Evolutionary conservation across 2,797 vertebrate genomes (phyloP).

Genomic region (Austrolebias charrua): DNA sequence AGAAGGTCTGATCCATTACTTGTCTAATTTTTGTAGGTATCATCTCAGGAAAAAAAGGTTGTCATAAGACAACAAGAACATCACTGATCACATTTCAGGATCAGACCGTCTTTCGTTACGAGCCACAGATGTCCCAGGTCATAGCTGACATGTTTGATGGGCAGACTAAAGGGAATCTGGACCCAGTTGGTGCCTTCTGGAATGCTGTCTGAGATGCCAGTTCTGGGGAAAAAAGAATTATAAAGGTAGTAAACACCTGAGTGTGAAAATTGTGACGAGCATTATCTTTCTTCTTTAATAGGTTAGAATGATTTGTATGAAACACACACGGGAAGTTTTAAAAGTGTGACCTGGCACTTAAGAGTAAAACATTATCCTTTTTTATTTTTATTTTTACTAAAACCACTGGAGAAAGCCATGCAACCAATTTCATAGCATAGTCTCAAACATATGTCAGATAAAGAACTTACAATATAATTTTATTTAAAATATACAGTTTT

Average conservation of each 20-base stretch:
- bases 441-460: too few species aligned
- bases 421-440: too few species aligned
- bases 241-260: background rate
- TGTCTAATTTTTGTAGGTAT: too few species aligned
- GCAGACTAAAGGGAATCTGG: background rate
- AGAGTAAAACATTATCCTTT: too few species aligned
- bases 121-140: slow-evolving; percentile 8
- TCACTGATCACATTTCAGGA: background rate
- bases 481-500: too few species aligned
- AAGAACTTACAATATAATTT: too few species aligned
- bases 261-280: background rate
- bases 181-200: background rate
- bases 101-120: background rate
- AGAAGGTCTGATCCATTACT: too few species aligned
- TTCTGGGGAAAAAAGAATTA: background rate
- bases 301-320: too few species aligned
- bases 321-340: too few species aligned
- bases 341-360: too few species aligned
- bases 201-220: background rate
- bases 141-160: background rate
- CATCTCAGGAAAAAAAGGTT: background rate
- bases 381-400: too few species aligned
- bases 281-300: background rate
- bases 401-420: too few species aligned
- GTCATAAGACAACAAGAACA: background rate